A percentile compares a stretch with the other conserved stretches of the same genome.
These are phyloP conservation scores for Cataglyphis albicans DNA, from an alignment of 2,888 invertebrate genomes.

Conservation along the genomic window DNA sequence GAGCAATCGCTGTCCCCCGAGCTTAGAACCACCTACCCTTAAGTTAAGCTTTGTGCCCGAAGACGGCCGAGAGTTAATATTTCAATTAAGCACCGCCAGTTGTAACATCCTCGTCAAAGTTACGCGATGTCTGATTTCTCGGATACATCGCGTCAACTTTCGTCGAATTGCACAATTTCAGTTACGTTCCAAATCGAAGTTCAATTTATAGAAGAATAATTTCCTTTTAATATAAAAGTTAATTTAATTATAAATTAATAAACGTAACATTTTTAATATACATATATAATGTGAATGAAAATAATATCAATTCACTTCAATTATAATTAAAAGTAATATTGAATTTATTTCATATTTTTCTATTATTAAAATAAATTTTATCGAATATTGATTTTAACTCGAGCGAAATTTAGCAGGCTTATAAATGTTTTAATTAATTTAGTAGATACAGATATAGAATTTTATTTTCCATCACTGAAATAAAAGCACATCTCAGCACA, in stretches of 20 bases:
- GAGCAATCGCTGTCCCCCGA: constrained; percentile 57
- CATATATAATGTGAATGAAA: not conserved
- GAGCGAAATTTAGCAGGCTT: not conserved
- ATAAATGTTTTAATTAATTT: constrained; percentile 19
- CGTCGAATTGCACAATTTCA: not conserved
- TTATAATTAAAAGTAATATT: constrained; percentile 14
- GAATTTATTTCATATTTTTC: not conserved
- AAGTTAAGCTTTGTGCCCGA: constrained; percentile 55
- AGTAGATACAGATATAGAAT: not conserved
- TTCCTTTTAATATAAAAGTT: not conserved
- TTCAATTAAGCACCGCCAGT: constrained; percentile 47
- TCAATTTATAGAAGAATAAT: not conserved
- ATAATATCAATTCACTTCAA: not conserved
- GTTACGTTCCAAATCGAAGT: not conserved
- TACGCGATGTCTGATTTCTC: constrained; percentile 14
- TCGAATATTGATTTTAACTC: not conserved
- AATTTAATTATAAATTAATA: not conserved
- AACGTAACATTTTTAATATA: not conserved
- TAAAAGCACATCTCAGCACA: not conserved
- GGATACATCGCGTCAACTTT: not conserved
- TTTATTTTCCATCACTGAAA: not conserved
- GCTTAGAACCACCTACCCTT: constrained; percentile 53
- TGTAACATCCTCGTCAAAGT: constrained; percentile 12
- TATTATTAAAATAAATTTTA: not conserved
- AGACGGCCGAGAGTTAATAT: constrained; percentile 53